Base-by-base conservation (phyloP, 2,797 vertebrate species). In the Sebastes hubbsi region DNA sequence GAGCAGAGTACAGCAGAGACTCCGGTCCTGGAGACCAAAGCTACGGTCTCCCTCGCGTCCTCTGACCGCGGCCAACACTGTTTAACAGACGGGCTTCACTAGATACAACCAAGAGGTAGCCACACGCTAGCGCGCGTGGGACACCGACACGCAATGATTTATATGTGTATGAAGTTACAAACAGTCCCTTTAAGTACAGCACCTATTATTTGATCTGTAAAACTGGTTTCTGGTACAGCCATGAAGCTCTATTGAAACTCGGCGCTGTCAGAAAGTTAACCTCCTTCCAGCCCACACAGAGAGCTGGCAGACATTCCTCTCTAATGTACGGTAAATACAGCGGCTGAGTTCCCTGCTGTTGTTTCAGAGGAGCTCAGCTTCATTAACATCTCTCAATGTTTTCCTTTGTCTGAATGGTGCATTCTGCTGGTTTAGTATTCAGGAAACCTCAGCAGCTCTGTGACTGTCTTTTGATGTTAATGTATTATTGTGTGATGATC, bases 401-500 rank as follows among this genome's bases (percentile, higher is more conserved):
- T 56, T 25, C 3, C 29, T 71, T 56, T 55, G 2, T 63, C 3
- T 58, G 52, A 30, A 14, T 22, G 49, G 16, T 70, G 78, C 52
- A 16, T 75, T 73, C 73, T 27, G 27, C 32, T 67, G 16, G n/a
- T 67, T 75, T 58, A n/a, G 7, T 27, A 46, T 58, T 69, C 55
- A 42, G 30, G 18, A 20, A 30, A 42, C 16, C n/a, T 80, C 29
- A 2, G 68, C 29, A 2, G 68, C 52, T 52, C 24, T 32, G 3
- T 61, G 34, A 10, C 14, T 60, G 62, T 77, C 30, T 78, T 77
- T 46, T 76, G 25, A 67, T 78, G 77, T 49, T 63, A 58, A 78
- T 80, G 56, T 66, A 14, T 59, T 81, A 24, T 65, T 64, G 18
- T 70, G 75, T 36, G 78, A 71, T 77, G 61, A 78, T 86, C 80